Conservation (phyloP, 2,113 vertebrate species). For the Aleadryas rufinucha region DNA sequence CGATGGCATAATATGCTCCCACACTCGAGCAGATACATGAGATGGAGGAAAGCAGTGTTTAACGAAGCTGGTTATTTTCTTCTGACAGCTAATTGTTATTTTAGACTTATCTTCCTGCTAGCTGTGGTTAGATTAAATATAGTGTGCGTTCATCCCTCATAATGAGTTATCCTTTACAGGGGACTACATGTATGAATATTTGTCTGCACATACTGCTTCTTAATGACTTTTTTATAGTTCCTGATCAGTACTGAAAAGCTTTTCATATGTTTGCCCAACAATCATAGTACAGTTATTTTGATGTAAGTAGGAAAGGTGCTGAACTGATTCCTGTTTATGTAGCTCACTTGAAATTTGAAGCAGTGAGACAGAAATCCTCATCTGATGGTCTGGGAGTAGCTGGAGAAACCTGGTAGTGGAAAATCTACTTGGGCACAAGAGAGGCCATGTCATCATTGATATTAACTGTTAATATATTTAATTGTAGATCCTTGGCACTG, state of each 20-base stretch:
- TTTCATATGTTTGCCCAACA: background rate
- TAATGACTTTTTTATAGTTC: background rate
- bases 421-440: background rate
- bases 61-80: conserved; percentile 16
- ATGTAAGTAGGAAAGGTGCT: background rate
- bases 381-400: background rate
- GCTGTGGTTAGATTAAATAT: background rate
- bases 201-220: background rate
- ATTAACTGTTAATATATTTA: background rate
- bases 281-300: background rate
- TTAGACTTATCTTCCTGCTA: background rate
- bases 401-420: background rate
- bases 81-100: background rate
- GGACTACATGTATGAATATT: background rate
- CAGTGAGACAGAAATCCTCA: background rate
- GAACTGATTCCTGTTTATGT: background rate
- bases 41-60: background rate
- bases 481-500: background rate
- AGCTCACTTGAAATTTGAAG: background rate
- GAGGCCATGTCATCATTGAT: background rate
- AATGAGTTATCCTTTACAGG: background rate
- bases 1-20: background rate
- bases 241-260: background rate
- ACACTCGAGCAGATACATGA: background rate
- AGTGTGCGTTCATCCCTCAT: background rate